phyloP scores from a whole-genome alignment of 2,113 vertebrate genomes.

The Nyctereutes procyonoides region DNA sequence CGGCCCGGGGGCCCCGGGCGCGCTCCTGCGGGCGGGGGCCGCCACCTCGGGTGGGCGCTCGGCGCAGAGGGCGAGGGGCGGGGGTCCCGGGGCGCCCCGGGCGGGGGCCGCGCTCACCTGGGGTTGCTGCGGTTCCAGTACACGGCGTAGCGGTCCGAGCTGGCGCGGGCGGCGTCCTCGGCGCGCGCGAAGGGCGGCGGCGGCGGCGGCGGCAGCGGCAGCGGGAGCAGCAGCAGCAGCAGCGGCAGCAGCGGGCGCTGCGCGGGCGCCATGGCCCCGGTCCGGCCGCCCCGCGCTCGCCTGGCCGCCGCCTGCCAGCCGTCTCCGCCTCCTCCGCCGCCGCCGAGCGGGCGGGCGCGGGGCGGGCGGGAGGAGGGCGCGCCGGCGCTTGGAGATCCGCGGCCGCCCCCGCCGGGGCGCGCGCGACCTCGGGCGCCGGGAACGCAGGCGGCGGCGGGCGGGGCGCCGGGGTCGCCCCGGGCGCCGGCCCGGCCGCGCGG shows the following conservation, averaged over 20 bases:
- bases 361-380: constrained; percentile 40
- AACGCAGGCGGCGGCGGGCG: neutral
- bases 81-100: neutral
- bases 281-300: constrained; percentile 71
- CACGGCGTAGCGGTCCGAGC: constrained; percentile 93
- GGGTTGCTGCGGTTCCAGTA: constrained; percentile 97
- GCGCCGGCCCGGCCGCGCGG: constrained; percentile 27
- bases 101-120: constrained; percentile 87
- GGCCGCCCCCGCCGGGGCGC: constrained; percentile 59
- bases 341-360: constrained; percentile 57
- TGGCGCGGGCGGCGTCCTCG: constrained; percentile 90
- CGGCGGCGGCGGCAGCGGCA: constrained; percentile 88
- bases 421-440: constrained; percentile 66
- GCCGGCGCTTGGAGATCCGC: constrained; percentile 75
- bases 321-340: constrained; percentile 55
- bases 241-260: constrained; percentile 88
- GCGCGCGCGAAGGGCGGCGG: constrained; percentile 90
- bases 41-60: neutral
- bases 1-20: neutral
- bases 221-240: constrained; percentile 86
- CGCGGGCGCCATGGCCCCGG: constrained; percentile 85
- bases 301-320: constrained; percentile 68
- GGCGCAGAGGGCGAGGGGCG: neutral
- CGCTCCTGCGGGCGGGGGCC: neutral
- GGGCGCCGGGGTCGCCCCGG: constrained; percentile 45